A percentile compares a stretch with the other conserved stretches of the same genome.
phyloP scores from a whole-genome alignment of 2,113 vertebrate genomes.

The Phyllopteryx taeniolatus region DNA sequence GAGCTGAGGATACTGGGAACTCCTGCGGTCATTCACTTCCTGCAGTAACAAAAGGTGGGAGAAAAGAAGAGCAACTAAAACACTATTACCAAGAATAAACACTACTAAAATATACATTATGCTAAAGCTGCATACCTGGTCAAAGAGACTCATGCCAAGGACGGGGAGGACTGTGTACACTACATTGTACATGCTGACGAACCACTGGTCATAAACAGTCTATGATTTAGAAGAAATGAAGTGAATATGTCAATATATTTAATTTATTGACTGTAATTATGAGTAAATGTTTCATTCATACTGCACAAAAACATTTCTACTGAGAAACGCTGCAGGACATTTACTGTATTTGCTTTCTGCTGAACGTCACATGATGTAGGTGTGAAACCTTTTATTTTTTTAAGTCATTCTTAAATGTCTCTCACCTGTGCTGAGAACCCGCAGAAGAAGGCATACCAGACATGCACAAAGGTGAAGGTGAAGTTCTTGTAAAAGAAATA shows the following conservation, averaged over 20 bases:
- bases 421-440: constrained; percentile 95
- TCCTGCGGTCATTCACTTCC: constrained; percentile 93
- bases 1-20: constrained; percentile 84
- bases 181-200: constrained; percentile 91
- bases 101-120: background rate
- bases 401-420: background rate
- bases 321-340: background rate
- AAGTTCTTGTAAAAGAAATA: constrained; percentile 99
- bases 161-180: constrained; percentile 91
- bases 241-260: background rate
- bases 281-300: background rate
- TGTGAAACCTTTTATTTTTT: background rate
- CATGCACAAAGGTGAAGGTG: constrained; percentile 90
- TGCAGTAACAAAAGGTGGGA: constrained; percentile 38
- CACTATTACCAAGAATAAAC: too few species aligned
- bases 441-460: constrained; percentile 95
- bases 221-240: constrained; percentile 48
- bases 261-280: background rate
- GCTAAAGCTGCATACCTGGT: constrained; percentile 78
- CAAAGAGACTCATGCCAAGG: constrained; percentile 89
- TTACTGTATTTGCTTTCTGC: background rate
- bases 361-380: background rate
- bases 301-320: background rate
- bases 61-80: background rate
- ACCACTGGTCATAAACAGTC: constrained; percentile 95